Evolutionary conservation across 2,113 vertebrate genomes (phyloP).

Genomic region (Sylvietta virens): DNA sequence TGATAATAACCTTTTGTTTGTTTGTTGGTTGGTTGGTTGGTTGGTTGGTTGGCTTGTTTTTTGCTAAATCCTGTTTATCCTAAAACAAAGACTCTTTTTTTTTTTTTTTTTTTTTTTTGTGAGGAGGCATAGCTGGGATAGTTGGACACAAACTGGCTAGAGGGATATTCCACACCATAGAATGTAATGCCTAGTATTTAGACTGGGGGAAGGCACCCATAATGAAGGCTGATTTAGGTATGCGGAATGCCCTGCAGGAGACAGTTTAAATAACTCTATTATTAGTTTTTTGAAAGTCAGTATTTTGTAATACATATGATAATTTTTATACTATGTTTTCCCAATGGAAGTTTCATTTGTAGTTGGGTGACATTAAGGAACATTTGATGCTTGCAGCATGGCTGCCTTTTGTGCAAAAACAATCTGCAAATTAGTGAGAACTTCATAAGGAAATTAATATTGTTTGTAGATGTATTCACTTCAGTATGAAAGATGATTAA

Average conservation of each 20-base stretch:
- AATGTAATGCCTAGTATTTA: neutral
- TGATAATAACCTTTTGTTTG: neutral
- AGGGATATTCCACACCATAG: neutral
- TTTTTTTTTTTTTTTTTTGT: neutral
- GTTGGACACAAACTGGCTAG: neutral
- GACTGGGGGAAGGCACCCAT: neutral
- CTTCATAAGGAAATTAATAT: neutral
- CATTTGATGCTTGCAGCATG: neutral
- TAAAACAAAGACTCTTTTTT: neutral
- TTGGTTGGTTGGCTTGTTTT: no score
- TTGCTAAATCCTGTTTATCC: no score
- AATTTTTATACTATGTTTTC: neutral
- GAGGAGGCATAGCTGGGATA: neutral
- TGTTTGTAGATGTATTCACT: neutral
- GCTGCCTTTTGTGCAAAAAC: neutral
- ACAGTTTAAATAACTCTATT: neutral
- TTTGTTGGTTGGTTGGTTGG: no score
- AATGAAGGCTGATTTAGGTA: accelerated
- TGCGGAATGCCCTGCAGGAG: neutral
- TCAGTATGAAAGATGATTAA: neutral
- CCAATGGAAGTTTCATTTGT: neutral
- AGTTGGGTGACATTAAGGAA: neutral
- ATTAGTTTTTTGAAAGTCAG: neutral
- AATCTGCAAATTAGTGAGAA: neutral
- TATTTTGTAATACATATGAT: neutral